These are phyloP conservation scores for Epinephelus coioides DNA, from an alignment of 2,797 vertebrate genomes.

Conservation along the genomic window DNA sequence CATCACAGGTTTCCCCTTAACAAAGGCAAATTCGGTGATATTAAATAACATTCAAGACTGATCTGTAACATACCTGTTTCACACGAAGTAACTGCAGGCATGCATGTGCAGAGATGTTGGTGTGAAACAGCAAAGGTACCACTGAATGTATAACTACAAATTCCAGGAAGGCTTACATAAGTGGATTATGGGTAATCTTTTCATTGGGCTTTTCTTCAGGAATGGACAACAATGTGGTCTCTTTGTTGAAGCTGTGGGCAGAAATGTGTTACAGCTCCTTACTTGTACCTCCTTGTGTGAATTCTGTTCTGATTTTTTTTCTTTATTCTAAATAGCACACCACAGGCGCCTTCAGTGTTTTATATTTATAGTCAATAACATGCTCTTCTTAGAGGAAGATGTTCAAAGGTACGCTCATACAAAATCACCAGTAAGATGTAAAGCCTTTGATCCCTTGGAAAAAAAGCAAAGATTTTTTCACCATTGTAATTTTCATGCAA, in stretches of 20 bases:
- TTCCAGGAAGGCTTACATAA: conserved; percentile 42
- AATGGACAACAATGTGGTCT: conserved; percentile 21
- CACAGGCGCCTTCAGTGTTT: not conserved
- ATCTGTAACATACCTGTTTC: conserved; percentile 49
- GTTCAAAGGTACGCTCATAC: not conserved
- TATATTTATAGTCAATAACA: not conserved
- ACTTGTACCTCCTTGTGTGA: not conserved
- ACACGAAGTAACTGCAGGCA: not conserved
- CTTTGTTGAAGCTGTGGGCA: conserved; percentile 28
- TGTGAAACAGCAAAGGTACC: conserved; percentile 3
- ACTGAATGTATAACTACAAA: conserved; percentile 2
- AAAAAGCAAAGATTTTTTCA: not conserved
- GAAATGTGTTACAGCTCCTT: not conserved
- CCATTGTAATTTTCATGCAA: too few species aligned
- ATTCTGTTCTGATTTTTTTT: not conserved
- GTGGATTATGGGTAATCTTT: conserved; percentile 42
- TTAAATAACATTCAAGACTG: not conserved
- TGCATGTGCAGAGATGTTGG: not conserved
- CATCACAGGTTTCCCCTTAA: not conserved
- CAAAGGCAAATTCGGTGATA: not conserved
- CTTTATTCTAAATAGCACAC: not conserved
- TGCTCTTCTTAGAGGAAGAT: not conserved
- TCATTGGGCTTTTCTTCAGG: conserved; percentile 17
- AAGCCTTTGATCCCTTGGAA: not conserved
- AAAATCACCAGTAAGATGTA: not conserved